Evolutionary conservation across 2,113 vertebrate genomes (phyloP).

Genomic region (Hyperopisus bebe): DNA sequence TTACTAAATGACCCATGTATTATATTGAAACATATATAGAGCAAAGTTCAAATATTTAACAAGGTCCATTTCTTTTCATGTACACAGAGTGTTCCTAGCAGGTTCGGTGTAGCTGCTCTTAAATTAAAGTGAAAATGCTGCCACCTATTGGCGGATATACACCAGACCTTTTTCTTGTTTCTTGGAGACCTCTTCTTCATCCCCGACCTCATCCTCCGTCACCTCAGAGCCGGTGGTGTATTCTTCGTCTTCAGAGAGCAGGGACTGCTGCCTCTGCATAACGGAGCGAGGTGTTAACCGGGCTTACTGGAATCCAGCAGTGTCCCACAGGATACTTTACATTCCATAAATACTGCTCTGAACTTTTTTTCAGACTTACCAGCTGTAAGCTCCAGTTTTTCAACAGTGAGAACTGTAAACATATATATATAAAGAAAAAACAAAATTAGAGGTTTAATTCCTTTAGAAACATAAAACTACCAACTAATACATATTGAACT

Average conservation of each 20-base stretch:
- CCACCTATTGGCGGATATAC: constrained; percentile 36
- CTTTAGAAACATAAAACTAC: not conserved
- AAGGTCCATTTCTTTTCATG: not conserved
- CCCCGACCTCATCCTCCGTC: constrained; percentile 95
- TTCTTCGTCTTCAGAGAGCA: constrained; percentile 93
- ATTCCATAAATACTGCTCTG: not conserved
- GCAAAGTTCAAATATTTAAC: not conserved
- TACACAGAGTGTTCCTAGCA: not conserved
- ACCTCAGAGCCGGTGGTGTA: constrained; percentile 96
- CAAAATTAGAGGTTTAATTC: constrained; percentile 15
- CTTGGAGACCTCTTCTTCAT: constrained; percentile 88
- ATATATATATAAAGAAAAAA: constrained; percentile 33
- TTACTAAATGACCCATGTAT: not conserved
- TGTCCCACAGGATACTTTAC: not conserved
- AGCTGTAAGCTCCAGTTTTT: constrained; percentile 93
- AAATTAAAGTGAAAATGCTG: not conserved
- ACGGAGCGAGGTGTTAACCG: not conserved
- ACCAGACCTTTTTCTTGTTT: constrained; percentile 71
- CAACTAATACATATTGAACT: not conserved
- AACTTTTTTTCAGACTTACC: constrained; percentile 53
- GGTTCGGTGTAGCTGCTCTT: not conserved
- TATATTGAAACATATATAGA: not conserved
- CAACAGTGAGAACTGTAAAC: constrained; percentile 80
- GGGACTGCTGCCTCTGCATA: constrained; percentile 77
- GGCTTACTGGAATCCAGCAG: not conserved